Percentiles rank a stretch among this genome's conserved stretches.
Conservation (phyloP, 2,888 invertebrate species). For the Folsomia candida region DNA sequence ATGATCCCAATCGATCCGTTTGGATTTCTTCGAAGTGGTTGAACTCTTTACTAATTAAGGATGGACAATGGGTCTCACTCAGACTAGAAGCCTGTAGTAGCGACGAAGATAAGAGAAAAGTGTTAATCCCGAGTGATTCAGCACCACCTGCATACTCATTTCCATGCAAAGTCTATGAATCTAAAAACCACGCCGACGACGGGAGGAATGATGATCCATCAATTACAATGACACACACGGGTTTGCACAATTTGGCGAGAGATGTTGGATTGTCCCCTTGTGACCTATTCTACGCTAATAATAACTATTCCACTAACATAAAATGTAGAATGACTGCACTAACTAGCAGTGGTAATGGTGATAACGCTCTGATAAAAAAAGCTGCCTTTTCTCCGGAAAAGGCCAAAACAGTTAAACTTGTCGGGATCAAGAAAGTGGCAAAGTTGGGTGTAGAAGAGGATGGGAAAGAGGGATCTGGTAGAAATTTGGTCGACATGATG, state of each 20-base stretch:
- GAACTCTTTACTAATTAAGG: background rate
- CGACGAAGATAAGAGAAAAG: too few species aligned
- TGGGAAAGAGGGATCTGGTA: background rate
- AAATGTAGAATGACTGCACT: too few species aligned
- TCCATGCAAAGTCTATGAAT: constrained; percentile 4
- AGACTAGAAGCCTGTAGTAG: background rate
- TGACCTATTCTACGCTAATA: background rate
- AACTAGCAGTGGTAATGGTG: background rate
- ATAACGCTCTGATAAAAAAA: background rate
- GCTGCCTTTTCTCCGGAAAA: background rate
- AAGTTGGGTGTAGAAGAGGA: background rate
- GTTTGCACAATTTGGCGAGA: constrained; percentile 13
- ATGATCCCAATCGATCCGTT: constrained; percentile 11
- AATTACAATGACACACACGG: constrained; percentile 20
- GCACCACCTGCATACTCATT: background rate
- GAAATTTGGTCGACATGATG: background rate
- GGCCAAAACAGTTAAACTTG: constrained; percentile 16
- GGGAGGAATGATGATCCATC: background rate
- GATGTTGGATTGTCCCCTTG: constrained; percentile 2
- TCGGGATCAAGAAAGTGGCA: background rate
- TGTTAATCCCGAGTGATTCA: too few species aligned
- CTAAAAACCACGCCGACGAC: background rate
- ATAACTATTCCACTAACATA: too few species aligned
- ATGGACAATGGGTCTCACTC: background rate
- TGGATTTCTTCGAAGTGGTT: constrained; percentile 9